A percentile compares a stretch with the other conserved stretches of the same genome.
These are phyloP conservation scores for Paramuricea clavata DNA, from an alignment of 92 coral and sea anemone genomes.

Conservation along the genomic window DNA sequence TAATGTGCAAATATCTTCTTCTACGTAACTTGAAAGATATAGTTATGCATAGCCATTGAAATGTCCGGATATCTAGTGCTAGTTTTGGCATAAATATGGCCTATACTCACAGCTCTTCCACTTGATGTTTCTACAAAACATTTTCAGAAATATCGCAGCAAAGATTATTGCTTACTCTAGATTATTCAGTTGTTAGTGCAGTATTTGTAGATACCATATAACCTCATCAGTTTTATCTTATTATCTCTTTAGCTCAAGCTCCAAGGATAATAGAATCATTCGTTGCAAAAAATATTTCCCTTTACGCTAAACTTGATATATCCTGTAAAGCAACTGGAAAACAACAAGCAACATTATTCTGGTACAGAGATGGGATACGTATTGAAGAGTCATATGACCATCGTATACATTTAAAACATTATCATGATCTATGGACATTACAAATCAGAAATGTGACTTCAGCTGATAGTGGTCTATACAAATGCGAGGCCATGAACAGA, in stretches of 20 bases:
- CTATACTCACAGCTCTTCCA: no score
- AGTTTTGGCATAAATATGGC: no score
- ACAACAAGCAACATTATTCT: slow-evolving; percentile 67
- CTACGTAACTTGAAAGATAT: no score
- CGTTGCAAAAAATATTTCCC: slow-evolving; percentile 60
- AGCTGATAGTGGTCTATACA: slow-evolving; percentile 85
- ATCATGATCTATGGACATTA: slow-evolving; percentile 63
- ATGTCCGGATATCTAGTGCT: no score
- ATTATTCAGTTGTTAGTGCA: no score
- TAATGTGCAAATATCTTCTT: no score
- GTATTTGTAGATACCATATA: no score
- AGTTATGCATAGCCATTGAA: no score
- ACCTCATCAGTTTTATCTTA: not conserved
- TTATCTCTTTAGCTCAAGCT: slow-evolving; percentile 16
- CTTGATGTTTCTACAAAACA: not conserved
- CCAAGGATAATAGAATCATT: slow-evolving; percentile 58
- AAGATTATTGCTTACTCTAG: no score
- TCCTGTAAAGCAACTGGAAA: slow-evolving; percentile 77
- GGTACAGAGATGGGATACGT: slow-evolving; percentile 80
- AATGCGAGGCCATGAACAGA: slow-evolving; percentile 79
- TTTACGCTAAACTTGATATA: slow-evolving; percentile 62
- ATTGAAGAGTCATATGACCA: slow-evolving; percentile 56
- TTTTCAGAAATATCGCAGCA: not conserved
- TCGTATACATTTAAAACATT: slow-evolving; percentile 41
- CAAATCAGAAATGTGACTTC: slow-evolving; percentile 65